Evolutionary conservation across 2,888 invertebrate genomes (phyloP).

Genomic region (Cataglyphis rosenhaueri): DNA sequence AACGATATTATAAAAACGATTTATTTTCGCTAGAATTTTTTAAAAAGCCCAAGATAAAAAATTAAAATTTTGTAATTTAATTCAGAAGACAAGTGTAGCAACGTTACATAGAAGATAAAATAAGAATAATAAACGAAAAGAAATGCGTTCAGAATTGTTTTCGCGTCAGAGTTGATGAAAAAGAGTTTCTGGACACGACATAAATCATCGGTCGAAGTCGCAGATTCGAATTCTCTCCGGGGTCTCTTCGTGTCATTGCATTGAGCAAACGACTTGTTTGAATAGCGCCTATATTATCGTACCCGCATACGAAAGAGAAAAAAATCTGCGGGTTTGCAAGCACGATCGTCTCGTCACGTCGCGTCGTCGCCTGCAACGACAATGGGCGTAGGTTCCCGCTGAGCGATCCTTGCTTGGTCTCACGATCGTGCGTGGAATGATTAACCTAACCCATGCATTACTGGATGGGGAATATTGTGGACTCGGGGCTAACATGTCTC

Average conservation of each 20-base stretch:
- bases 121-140: not conserved
- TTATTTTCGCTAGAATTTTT: not conserved
- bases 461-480: slow-evolving; percentile 18
- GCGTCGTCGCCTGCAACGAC: slow-evolving; percentile 37
- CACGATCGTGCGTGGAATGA: slow-evolving; percentile 53
- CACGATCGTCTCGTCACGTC: not conserved
- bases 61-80: not conserved
- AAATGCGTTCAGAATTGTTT: not conserved
- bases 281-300: slow-evolving; percentile 5
- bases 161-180: not conserved
- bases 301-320: slow-evolving; percentile 45
- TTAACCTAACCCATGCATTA: slow-evolving; percentile 29
- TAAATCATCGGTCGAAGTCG: not conserved
- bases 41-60: not conserved
- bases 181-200: not conserved
- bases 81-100: not conserved
- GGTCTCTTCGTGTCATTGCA: slow-evolving; percentile 29
- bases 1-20: not conserved
- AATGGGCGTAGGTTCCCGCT: slow-evolving; percentile 32
- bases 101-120: not conserved
- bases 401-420: slow-evolving; percentile 27
- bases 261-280: not conserved
- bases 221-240: slow-evolving; percentile 6
- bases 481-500: slow-evolving; percentile 27
- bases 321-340: slow-evolving; percentile 20